A percentile compares a stretch with the other conserved stretches of the same genome.
Conservation (phyloP, 2,888 invertebrate genomes). For the Drosophila antonietae region DNA sequence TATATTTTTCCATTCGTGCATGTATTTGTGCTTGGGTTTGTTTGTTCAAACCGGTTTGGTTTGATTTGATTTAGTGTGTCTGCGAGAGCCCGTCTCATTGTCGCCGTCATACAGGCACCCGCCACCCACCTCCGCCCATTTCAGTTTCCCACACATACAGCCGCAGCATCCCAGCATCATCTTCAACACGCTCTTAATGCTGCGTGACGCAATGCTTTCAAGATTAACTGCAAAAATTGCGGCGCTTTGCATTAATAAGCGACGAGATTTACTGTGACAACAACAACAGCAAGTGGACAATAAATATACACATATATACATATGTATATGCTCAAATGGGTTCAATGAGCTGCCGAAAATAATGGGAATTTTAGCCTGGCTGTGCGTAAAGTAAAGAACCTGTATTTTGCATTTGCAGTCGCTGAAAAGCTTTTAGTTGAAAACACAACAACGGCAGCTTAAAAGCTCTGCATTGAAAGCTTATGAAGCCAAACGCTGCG, state of each 20-base stretch:
- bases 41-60: slow-evolving; percentile 64
- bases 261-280: slow-evolving; percentile 17
- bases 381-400: slow-evolving; percentile 1
- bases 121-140: not conserved
- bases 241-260: slow-evolving; percentile 29
- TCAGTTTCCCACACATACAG: no score
- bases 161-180: not conserved
- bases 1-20: no score
- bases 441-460: slow-evolving; percentile 18
- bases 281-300: not conserved
- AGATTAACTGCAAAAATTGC: slow-evolving; percentile 52
- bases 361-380: slow-evolving; percentile 10
- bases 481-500: slow-evolving; percentile 2
- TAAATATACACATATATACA: not conserved
- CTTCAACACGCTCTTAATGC: not conserved
- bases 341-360: slow-evolving; percentile 33
- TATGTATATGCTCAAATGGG: slow-evolving; percentile 1
- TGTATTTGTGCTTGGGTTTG: slow-evolving; percentile 14
- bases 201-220: slow-evolving; percentile 33
- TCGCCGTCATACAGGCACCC: not conserved
- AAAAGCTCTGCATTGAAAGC: slow-evolving; percentile 31
- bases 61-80: slow-evolving; percentile 39
- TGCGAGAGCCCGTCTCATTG: slow-evolving; percentile 8
- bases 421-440: slow-evolving; percentile 23
- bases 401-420: slow-evolving; percentile 7